Percentiles rank a stretch among this genome's conserved stretches.
phyloP scores from a whole-genome alignment of 2,888 invertebrate species.

The Trachelus tabidus region DNA sequence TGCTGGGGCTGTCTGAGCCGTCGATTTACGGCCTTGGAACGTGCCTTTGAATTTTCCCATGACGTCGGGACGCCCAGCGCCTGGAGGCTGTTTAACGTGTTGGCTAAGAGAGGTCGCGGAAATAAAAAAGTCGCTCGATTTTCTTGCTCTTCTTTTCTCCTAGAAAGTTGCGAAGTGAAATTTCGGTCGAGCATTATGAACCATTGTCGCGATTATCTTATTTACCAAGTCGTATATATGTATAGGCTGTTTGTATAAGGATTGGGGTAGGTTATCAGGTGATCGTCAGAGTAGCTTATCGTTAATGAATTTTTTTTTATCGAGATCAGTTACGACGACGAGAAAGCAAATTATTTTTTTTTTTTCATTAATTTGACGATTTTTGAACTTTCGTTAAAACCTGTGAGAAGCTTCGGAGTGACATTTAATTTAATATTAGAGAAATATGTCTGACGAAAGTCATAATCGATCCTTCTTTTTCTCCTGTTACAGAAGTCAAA shows the following conservation, averaged over 20 bases:
- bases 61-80: neutral
- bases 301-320: neutral
- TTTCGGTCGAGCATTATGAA: neutral
- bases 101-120: neutral
- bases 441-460: neutral
- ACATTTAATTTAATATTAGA: neutral
- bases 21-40: neutral
- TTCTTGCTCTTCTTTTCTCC: neutral
- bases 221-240: neutral
- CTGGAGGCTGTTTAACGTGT: neutral
- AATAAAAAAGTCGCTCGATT: neutral
- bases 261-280: neutral
- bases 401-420: neutral
- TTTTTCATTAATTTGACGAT: neutral
- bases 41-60: too few relatives aligned
- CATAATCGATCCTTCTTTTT: constrained; percentile 25
- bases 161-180: neutral
- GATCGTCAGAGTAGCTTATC: neutral
- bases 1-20: neutral
- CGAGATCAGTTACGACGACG: neutral
- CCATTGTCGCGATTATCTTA: neutral
- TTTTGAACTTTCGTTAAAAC: neutral
- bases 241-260: neutral
- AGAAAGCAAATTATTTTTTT: neutral
- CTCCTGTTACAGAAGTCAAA: constrained; percentile 90